phyloP scores from a whole-genome alignment of 2,113 vertebrate species.

The Struthidea cinerea region DNA sequence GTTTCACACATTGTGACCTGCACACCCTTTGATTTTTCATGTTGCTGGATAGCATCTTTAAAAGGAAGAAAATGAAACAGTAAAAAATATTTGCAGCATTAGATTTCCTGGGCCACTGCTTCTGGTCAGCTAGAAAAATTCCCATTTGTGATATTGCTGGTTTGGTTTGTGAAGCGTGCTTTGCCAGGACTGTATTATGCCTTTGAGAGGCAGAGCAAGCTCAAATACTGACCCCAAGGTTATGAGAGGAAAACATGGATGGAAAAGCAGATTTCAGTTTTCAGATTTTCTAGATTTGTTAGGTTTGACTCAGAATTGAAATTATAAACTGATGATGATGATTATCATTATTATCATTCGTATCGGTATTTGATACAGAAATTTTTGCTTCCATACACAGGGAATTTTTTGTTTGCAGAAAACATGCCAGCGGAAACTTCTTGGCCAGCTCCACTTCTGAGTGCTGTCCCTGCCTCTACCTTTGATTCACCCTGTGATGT shows the following conservation, averaged over 20 bases:
- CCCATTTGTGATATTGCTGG: background rate
- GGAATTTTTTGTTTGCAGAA: background rate
- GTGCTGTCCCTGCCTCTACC: background rate
- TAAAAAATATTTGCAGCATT: background rate
- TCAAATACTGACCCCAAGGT: background rate
- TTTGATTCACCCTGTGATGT: background rate
- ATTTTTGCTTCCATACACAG: background rate
- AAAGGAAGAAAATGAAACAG: background rate
- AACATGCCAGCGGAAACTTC: background rate
- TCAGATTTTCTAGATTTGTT: background rate
- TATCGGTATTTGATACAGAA: background rate
- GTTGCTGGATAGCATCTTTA: background rate
- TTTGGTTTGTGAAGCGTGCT: background rate
- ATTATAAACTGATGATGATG: background rate
- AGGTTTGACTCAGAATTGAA: background rate
- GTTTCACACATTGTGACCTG: background rate
- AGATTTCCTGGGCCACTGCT: slow-evolving; percentile 1
- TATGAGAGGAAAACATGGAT: background rate
- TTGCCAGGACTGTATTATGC: background rate
- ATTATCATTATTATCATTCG: background rate
- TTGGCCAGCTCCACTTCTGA: background rate
- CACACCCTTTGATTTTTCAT: background rate
- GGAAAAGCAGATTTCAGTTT: background rate
- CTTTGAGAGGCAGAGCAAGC: background rate
- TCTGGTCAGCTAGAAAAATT: slow-evolving; percentile 1